These are phyloP conservation scores for Lymantria dispar DNA, from an alignment of 2,888 invertebrate species.

Conservation along the genomic window DNA sequence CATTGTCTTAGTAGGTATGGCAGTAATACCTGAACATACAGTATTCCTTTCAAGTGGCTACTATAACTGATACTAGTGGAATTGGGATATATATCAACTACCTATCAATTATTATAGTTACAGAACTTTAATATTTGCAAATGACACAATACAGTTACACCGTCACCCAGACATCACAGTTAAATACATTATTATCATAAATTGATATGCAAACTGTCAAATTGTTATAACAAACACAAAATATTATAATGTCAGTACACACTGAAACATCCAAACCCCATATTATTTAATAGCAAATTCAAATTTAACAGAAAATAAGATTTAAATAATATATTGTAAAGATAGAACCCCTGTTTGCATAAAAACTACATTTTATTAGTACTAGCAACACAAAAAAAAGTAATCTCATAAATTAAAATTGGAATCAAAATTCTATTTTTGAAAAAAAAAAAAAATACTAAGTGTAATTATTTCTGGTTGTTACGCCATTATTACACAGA, in stretches of 20 bases:
- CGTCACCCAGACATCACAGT: conserved; percentile 73
- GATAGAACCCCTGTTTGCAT: background rate
- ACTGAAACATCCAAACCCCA: conserved; percentile 13
- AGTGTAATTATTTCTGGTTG: too few species aligned
- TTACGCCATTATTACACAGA: too few species aligned
- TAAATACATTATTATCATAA: conserved; percentile 40
- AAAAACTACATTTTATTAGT: background rate
- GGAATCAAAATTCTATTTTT: background rate
- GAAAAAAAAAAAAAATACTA: too few species aligned
- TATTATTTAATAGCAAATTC: conserved; percentile 1
- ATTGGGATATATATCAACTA: too few species aligned
- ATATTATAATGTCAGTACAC: conserved; percentile 24
- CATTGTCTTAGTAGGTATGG: too few species aligned
- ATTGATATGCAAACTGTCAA: conserved; percentile 37
- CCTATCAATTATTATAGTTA: background rate
- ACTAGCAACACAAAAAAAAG: background rate
- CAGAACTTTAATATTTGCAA: conserved; percentile 55
- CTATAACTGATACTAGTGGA: too few species aligned
- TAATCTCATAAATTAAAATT: background rate
- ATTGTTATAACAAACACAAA: conserved; percentile 26
- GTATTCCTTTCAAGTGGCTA: too few species aligned
- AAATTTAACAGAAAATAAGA: background rate
- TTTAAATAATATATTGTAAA: too few species aligned
- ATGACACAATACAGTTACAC: conserved; percentile 58
- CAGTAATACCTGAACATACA: too few species aligned